Evolutionary conservation across 1,140 invertebrate genomes (phyloP), one percentile per base, ranked within the genome.

Genomic region (Drosophila suzukii): DNA sequence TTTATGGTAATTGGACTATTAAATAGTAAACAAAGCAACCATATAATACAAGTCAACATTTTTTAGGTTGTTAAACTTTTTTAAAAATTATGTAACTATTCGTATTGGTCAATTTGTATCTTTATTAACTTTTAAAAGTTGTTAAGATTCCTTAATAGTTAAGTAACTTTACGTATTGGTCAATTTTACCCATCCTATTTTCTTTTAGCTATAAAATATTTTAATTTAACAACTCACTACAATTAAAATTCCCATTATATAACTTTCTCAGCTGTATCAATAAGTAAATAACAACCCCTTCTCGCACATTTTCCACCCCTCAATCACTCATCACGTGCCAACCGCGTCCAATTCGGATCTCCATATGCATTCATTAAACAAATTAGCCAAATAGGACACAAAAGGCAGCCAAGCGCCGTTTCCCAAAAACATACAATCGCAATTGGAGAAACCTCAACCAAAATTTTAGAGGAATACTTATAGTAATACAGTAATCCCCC

Each of bases 351-450:
- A 68, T 68, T 68, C 34, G 38, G 41, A 15, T 68, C 20, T 68
- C 61, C 53, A 46, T 43, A 46, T 76, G 74, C 74, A 77, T 77
- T 71, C 75, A 78, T 75, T 81, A 78, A 58, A 86, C 65, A 78
- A 88, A 86, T 88, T 88, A 74, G 72, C 62, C 50, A 61, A 79
- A 68, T 56, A 50, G 50, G 41, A 58, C 68, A 58, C 66, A 71
- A 58, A 36, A 30, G 65, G 3, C 13, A 50, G 3, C 10, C 67
- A 27, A 60, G 56, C 61, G 77, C 47, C 44, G 38, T n/a, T 4
- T 4, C 12, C 43, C 13, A 3, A 43, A 41, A 38, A 50, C 27
- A 54, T 20, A 68, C 46, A 56, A 44, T 71, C 51, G 53, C 51
- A 71, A 60, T 78, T 47, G 73, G 38, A 55, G 34, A 75, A 75